Percentiles rank a stretch among this genome's conserved stretches.
These are phyloP conservation scores for Nephrocerus scutellatus DNA, from an alignment of 2,888 invertebrate species.

Conservation along the genomic window DNA sequence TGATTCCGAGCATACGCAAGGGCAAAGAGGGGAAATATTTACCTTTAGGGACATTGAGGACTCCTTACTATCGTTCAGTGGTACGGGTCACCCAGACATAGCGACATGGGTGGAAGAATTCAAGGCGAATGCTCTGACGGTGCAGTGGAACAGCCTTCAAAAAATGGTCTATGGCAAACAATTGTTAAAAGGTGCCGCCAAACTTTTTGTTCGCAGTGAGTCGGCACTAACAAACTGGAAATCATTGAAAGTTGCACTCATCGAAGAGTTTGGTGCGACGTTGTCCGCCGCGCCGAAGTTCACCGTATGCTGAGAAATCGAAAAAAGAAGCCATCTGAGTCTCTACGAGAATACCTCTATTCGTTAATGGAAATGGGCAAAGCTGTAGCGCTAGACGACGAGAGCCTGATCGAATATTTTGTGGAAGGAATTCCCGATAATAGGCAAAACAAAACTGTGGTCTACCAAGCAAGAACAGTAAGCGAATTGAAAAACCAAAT, in stretches of 20 bases:
- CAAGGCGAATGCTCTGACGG: slow-evolving; percentile 10
- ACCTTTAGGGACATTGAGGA: slow-evolving; percentile 12
- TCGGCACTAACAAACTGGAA: slow-evolving; percentile 12
- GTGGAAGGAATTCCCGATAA: slow-evolving; percentile 14
- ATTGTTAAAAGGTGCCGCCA: slow-evolving; percentile 15
- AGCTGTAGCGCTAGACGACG: slow-evolving; percentile 14
- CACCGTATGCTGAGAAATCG: slow-evolving; percentile 10
- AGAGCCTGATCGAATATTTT: slow-evolving; percentile 19
- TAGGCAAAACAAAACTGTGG: slow-evolving; percentile 5
- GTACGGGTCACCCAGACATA: slow-evolving; percentile 8
- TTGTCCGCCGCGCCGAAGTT: slow-evolving; percentile 11
- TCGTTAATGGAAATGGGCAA: slow-evolving; percentile 15
- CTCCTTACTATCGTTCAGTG: slow-evolving; percentile 6
- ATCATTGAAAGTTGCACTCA: slow-evolving; percentile 9
- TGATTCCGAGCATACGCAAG: no score
- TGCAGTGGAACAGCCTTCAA: slow-evolving; percentile 10
- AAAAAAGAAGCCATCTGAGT: slow-evolving; percentile 8
- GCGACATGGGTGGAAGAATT: slow-evolving; percentile 10
- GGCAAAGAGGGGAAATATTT: slow-evolving; percentile 1
- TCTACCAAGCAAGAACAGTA: slow-evolving; percentile 9
- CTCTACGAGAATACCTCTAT: slow-evolving; percentile 16
- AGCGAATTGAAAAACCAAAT: slow-evolving; percentile 9
- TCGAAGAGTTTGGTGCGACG: slow-evolving; percentile 12
- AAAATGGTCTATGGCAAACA: slow-evolving; percentile 16
- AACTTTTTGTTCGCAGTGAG: slow-evolving; percentile 12